A percentile compares a stretch with the other conserved stretches of the same genome.
phyloP scores from a whole-genome alignment of 1,140 invertebrate genomes.

The Pseudomyrmex flavicornis region DNA sequence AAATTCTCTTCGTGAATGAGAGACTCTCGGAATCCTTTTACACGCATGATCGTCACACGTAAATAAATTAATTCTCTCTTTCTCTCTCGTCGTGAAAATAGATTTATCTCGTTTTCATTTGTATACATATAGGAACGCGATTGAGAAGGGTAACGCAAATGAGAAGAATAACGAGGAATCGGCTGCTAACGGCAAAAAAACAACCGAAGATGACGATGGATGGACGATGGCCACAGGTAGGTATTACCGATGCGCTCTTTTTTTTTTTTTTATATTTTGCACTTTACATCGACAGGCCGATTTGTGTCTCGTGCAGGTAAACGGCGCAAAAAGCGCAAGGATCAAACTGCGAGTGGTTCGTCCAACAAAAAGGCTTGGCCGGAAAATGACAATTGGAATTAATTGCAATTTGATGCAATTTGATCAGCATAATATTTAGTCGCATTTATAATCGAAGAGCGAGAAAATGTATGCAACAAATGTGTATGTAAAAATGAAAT shows the following conservation, averaged over 20 bases:
- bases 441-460: neutral
- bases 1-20: conserved; percentile 6
- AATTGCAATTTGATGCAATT: neutral
- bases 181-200: conserved; percentile 20
- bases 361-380: conserved; percentile 74
- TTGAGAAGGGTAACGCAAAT: neutral
- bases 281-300: conserved; percentile 48
- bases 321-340: conserved; percentile 78
- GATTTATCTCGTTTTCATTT: neutral
- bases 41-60: neutral
- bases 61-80: neutral
- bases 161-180: conserved; percentile 24
- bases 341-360: conserved; percentile 33
- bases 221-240: conserved; percentile 81
- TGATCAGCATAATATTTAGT: neutral
- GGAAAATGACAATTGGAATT: conserved; percentile 51
- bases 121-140: neutral
- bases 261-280: neutral
- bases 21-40: neutral
- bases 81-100: neutral
- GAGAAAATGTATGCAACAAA: conserved; percentile 1
- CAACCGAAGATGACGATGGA: conserved; percentile 64
- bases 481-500: neutral
- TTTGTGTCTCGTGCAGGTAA: conserved; percentile 78
- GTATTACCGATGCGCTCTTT: conserved; percentile 4